These are phyloP conservation scores for Megastigmus dorsalis DNA, from an alignment of 2,888 invertebrate genomes.

Conservation along the genomic window DNA sequence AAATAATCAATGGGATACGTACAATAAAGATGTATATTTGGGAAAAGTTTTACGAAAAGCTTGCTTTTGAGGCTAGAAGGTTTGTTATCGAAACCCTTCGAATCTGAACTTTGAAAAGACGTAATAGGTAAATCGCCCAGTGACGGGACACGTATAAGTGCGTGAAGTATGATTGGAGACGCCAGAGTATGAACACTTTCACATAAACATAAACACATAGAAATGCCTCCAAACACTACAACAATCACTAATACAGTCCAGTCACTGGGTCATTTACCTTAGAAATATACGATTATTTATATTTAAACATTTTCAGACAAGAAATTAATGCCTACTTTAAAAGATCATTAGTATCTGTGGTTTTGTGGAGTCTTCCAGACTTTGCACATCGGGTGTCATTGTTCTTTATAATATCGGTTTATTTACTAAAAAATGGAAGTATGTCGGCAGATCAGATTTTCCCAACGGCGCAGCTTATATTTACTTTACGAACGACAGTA, in stretches of 20 bases:
- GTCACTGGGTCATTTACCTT: no score
- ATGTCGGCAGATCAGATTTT: constrained; percentile 81
- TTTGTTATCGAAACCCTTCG: no score
- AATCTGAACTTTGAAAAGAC: no score
- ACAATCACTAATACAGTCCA: no score
- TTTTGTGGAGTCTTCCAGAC: constrained; percentile 80
- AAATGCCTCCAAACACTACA: no score
- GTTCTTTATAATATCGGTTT: constrained; percentile 86
- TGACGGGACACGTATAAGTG: no score
- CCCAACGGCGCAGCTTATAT: constrained; percentile 85
- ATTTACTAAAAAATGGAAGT: constrained; percentile 78
- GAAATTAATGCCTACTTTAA: constrained; percentile 83
- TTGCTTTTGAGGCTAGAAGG: constrained; percentile 76
- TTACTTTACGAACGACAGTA: constrained; percentile 83
- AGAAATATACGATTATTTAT: background rate
- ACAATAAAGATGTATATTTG: constrained; percentile 93
- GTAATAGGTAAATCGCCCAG: no score
- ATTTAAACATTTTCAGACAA: constrained; percentile 74
- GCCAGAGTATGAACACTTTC: no score
- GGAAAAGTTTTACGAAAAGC: constrained; percentile 84
- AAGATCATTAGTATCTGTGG: constrained; percentile 81
- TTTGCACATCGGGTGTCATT: constrained; percentile 90
- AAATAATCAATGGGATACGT: constrained; percentile 85
- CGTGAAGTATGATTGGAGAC: no score
- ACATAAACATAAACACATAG: no score